Evolutionary conservation across 2,888 invertebrate genomes (phyloP).

Genomic region (Oscheius sp.): DNA sequence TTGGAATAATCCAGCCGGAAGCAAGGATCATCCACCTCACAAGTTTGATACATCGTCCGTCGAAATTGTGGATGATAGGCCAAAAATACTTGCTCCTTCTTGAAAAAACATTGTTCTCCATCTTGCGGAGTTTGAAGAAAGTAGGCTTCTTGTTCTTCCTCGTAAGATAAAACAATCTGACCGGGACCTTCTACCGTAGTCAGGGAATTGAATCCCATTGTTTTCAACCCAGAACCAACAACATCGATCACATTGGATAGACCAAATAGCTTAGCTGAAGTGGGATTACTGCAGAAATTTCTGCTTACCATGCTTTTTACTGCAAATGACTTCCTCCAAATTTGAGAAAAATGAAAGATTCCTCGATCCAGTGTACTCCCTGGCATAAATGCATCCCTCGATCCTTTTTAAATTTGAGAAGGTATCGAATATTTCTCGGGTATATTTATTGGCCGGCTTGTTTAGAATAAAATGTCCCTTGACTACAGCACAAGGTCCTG

Average conservation of each 20-base stretch:
- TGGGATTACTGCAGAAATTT: neutral
- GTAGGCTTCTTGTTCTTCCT: neutral
- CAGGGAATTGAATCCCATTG: neutral
- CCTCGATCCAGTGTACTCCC: neutral
- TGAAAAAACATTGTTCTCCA: neutral
- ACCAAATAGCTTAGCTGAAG: neutral
- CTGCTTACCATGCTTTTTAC: neutral
- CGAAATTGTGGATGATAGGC: conserved; percentile 1
- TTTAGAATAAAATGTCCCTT: conserved; percentile 3
- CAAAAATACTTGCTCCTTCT: neutral
- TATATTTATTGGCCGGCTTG: neutral
- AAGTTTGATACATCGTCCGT: neutral
- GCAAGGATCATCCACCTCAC: neutral
- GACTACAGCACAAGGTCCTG: neutral
- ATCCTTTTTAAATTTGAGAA: neutral
- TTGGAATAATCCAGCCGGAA: neutral
- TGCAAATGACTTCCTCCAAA: neutral
- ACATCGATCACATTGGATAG: neutral
- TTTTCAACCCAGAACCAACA: neutral
- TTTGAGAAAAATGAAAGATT: neutral
- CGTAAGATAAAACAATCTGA: neutral
- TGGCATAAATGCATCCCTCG: neutral
- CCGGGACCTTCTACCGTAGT: conserved; percentile 1
- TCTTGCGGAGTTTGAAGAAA: neutral
- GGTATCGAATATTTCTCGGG: neutral